A percentile compares a stretch with the other conserved stretches of the same genome.
Conservation (phyloP, 2,888 invertebrate species). For the Argyresthia goedartella region DNA sequence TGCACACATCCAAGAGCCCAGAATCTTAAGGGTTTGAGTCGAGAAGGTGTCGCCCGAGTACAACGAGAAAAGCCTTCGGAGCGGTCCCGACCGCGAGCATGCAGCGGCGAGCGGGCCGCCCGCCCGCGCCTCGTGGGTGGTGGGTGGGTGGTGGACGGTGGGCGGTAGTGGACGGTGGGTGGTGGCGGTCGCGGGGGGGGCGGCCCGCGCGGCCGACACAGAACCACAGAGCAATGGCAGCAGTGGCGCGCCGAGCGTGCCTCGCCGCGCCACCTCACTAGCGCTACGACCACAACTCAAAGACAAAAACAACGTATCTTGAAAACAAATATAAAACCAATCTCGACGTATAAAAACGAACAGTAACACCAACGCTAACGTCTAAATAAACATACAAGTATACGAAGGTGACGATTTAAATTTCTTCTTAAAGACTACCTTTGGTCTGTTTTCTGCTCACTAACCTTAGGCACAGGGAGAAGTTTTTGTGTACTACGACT, state of each 20-base stretch:
- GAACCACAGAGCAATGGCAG: constrained; percentile 72
- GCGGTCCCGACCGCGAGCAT: no score
- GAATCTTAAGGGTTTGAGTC: constrained; percentile 70
- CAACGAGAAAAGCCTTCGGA: constrained; percentile 56
- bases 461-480: constrained; percentile 99
- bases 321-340: constrained; percentile 34
- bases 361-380: constrained; percentile 68
- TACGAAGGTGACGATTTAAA: constrained; percentile 71
- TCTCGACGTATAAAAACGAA: constrained; percentile 59
- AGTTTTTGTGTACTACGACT: constrained; percentile 99
- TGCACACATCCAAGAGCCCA: constrained; percentile 72
- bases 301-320: no score
- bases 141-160: constrained; percentile 14
- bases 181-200: constrained; percentile 12
- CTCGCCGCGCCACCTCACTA: constrained; percentile 63
- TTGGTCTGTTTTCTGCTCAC: constrained; percentile 89
- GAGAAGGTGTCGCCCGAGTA: constrained; percentile 56
- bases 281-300: constrained; percentile 51
- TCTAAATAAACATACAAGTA: constrained; percentile 70
- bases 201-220: constrained; percentile 59
- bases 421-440: constrained; percentile 74
- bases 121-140: constrained; percentile 52
- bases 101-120: constrained; percentile 38
- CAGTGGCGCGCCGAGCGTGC: no score
- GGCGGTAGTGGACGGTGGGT: constrained; percentile 18